Conservation (phyloP, 2,888 invertebrate species). For the Embidobia sp. region DNA sequence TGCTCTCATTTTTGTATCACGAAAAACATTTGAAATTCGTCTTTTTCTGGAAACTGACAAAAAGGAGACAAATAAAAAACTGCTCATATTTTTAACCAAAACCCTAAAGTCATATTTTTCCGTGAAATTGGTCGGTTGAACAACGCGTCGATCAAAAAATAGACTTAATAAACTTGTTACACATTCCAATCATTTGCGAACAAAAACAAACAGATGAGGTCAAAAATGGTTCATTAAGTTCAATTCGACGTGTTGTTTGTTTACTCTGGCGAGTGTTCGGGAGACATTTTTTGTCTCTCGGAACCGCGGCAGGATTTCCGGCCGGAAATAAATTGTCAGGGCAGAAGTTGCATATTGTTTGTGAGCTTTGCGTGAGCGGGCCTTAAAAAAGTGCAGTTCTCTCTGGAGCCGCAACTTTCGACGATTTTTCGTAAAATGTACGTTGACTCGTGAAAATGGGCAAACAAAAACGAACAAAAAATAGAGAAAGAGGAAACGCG, state of each 20-base stretch:
- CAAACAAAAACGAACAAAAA: too few species aligned
- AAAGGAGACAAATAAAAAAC: too few species aligned
- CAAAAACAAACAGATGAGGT: slow-evolving; percentile 1
- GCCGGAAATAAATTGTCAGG: slow-evolving; percentile 37
- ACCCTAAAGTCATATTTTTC: too few species aligned
- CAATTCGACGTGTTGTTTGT: slow-evolving; percentile 27
- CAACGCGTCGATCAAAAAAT: too few species aligned
- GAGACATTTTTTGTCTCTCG: slow-evolving; percentile 9
- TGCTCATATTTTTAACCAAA: too few species aligned
- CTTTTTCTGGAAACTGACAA: too few species aligned
- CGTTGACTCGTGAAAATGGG: background rate
- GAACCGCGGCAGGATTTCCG: slow-evolving; percentile 20
- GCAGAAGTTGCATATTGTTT: slow-evolving; percentile 31
- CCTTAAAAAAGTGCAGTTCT: slow-evolving; percentile 13
- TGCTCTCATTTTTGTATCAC: too few species aligned
- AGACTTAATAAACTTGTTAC: slow-evolving; percentile 1
- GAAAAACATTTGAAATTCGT: too few species aligned
- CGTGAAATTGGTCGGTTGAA: too few species aligned
- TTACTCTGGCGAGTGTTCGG: slow-evolving; percentile 1
- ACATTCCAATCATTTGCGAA: background rate
- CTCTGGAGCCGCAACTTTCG: background rate
- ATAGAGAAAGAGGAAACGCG: too few species aligned
- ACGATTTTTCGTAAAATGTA: background rate
- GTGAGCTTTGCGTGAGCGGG: slow-evolving; percentile 3
- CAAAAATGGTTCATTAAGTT: slow-evolving; percentile 38